A percentile compares a stretch with the other conserved stretches of the same genome.
These are phyloP conservation scores for Amphibalanus amphitrite DNA, from an alignment of 1,140 invertebrate species.

Conservation along the genomic window DNA sequence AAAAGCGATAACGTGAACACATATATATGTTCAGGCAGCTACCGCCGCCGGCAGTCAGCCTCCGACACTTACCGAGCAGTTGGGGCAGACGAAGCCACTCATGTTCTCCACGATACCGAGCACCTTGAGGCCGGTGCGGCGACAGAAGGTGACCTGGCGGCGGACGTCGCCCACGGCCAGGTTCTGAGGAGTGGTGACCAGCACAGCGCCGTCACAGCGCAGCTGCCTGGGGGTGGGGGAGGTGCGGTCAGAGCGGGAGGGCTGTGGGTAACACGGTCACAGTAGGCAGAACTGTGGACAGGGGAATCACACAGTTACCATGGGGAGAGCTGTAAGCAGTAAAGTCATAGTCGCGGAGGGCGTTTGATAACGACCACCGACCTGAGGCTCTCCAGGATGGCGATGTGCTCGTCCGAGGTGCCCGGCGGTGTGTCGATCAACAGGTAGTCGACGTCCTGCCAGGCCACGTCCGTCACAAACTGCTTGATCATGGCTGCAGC, in stretches of 20 bases:
- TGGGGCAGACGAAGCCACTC: slow-evolving; percentile 81
- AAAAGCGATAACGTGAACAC: too few species aligned
- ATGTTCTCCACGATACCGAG: slow-evolving; percentile 91
- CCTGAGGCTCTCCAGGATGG: slow-evolving; percentile 73
- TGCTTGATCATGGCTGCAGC: slow-evolving; percentile 74
- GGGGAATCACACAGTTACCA: too few species aligned
- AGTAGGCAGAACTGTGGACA: too few species aligned
- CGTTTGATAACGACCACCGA: slow-evolving; percentile 16
- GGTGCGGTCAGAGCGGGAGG: not conserved
- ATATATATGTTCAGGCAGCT: too few species aligned
- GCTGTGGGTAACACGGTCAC: too few species aligned
- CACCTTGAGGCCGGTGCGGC: slow-evolving; percentile 73
- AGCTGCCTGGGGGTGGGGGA: not conserved
- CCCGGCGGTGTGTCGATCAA: slow-evolving; percentile 93
- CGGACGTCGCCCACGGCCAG: slow-evolving; percentile 84
- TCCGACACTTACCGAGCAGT: slow-evolving; percentile 49
- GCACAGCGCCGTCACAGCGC: slow-evolving; percentile 51
- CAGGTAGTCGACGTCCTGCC: slow-evolving; percentile 81
- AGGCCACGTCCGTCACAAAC: slow-evolving; percentile 81
- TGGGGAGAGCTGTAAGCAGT: too few species aligned
- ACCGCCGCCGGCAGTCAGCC: too few species aligned
- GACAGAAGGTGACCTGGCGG: slow-evolving; percentile 90
- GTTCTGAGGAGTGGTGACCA: slow-evolving; percentile 86
- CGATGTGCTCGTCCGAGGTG: slow-evolving; percentile 93
- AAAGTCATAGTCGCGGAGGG: too few species aligned